Base-by-base conservation (phyloP, 2,113 vertebrate genomes). In the Syngnathus scovelli region DNA sequence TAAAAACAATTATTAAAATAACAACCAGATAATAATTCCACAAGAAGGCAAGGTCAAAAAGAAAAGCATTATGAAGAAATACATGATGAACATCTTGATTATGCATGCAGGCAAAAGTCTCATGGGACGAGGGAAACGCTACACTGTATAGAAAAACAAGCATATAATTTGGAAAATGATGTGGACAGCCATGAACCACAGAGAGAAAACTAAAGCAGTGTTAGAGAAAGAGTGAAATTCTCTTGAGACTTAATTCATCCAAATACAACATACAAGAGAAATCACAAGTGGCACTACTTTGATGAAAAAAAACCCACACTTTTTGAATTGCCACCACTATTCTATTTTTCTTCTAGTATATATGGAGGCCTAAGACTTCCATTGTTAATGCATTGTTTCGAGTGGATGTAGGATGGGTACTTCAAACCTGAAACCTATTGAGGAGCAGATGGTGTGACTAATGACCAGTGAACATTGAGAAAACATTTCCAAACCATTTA, bases 81-180 rank as follows among this genome's bases (percentile, higher is more conserved):
- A 59, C 18, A 37, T 59, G 56, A 3, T 9, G 77, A 71, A 75
- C 70, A 63, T 16, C 33, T 43, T 44, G n/a, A 66, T 72, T 58
- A 51, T 9, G 19, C 48, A 21, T 54, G 43, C 6, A 58, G 13
- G 54, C 7, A 70, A 44, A 49, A 63, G 67, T 18, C 52, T 27
- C 68, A 36, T 23, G 64, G 23, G 66, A 70, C 0, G 5, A 64
- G 65, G 23, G 73, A 60, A 67, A 41, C 9, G 15, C 16, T 16
- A 18, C 18, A 19, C 52, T 43, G 72, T 23, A 54, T n/a, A 13
- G 67, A 67, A 70, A 68, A 64, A 39, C 74, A 64, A 64, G 49
- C 7, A 70, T 15, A 18, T 7, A 43, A 13, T 6, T 33, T 7
- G 1, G 44, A 39, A 49, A 43, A 67, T 33, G 55, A 64, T 12